Percentiles rank a stretch among this genome's conserved stretches.
Conservation (phyloP, 2,113 vertebrate genomes). For the Barnardius zonarius region DNA sequence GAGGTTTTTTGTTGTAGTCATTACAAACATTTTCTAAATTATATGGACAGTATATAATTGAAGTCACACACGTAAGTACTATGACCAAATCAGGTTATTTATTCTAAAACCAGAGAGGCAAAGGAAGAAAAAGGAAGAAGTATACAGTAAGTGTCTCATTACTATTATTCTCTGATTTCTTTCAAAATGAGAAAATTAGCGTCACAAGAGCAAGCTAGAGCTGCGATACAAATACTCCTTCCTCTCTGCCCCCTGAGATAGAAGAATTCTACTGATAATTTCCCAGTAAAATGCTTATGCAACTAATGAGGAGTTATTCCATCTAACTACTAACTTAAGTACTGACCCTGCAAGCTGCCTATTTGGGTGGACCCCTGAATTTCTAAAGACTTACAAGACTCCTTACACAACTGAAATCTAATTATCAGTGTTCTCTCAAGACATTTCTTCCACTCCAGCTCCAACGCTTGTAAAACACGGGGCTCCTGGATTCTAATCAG, state of each 20-base stretch:
- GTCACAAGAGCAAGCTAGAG: neutral
- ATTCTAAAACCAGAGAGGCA: neutral
- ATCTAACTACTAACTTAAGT: neutral
- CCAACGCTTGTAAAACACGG: constrained; percentile 57
- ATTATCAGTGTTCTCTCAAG: neutral
- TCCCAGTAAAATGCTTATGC: neutral
- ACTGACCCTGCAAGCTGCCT: neutral
- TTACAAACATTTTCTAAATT: neutral
- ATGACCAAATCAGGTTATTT: neutral
- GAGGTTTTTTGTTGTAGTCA: neutral
- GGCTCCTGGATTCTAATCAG: constrained; percentile 66
- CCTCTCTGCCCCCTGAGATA: neutral
- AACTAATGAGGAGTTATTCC: neutral
- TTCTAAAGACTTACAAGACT: neutral
- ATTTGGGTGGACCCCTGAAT: neutral
- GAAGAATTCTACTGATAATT: neutral
- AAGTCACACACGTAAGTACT: neutral
- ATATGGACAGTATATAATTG: neutral
- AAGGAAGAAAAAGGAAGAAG: neutral
- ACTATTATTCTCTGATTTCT: neutral
- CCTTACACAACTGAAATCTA: neutral
- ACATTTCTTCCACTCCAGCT: constrained; percentile 5
- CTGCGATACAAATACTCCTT: neutral
- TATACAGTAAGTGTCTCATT: neutral
- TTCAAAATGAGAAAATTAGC: neutral